A percentile compares a stretch with the other conserved stretches of the same genome.
These are phyloP conservation scores for Corella eumyota DNA, from an alignment of 23 tunicate species.

Conservation along the genomic window DNA sequence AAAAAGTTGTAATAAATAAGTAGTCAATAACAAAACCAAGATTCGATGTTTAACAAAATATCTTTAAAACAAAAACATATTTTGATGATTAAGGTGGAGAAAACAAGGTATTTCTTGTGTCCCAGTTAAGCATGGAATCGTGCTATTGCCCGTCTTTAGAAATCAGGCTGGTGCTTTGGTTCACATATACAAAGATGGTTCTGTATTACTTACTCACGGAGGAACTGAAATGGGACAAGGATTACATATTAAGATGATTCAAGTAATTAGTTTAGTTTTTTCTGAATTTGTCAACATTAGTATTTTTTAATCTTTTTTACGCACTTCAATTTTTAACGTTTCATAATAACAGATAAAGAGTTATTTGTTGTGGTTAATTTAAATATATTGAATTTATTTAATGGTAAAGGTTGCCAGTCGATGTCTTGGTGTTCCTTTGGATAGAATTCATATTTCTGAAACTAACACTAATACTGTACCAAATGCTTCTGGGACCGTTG, in stretches of 20 bases:
- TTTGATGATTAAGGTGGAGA: conserved; percentile 4
- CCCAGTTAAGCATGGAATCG: conserved; percentile 17
- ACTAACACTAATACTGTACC: conserved; percentile 76
- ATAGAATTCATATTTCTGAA: conserved; percentile 46
- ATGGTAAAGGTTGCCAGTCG: conserved; percentile 80
- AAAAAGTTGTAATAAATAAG: no score
- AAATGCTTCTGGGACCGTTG: conserved; percentile 72
- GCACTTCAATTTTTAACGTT: no score
- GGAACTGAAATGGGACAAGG: conserved; percentile 99
- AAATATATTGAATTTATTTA: no score
- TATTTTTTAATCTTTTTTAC: no score
- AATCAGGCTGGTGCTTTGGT: conserved; percentile 90
- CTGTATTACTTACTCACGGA: conserved; percentile 75
- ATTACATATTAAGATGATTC: conserved; percentile 78
- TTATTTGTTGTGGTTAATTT: no score
- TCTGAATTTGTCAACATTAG: no score
- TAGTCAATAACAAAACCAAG: no score
- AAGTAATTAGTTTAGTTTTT: conserved; percentile 15
- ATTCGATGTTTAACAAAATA: no score
- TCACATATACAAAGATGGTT: conserved; percentile 67
- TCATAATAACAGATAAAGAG: no score
- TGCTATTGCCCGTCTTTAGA: neutral
- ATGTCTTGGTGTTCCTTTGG: conserved; percentile 59
- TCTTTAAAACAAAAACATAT: no score
- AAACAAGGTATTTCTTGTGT: conserved; percentile 25